These are phyloP conservation scores for Anas platyrhynchos DNA, from an alignment of 2,113 vertebrate species.

Conservation along the genomic window DNA sequence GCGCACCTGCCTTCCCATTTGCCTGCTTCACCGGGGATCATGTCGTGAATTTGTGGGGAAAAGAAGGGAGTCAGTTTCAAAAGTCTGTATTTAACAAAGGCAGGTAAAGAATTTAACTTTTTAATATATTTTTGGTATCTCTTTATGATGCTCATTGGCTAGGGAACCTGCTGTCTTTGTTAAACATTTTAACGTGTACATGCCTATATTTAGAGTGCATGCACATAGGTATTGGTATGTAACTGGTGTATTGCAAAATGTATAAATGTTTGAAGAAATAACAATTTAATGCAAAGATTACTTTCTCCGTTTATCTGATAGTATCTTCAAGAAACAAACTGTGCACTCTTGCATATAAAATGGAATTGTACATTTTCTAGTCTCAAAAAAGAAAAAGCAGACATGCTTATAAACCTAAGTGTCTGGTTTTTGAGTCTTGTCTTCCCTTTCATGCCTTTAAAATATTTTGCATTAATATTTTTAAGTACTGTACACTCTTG, in stretches of 20 bases:
- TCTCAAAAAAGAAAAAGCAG: constrained; percentile 39
- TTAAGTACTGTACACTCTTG: background rate
- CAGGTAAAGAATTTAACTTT: constrained; percentile 44
- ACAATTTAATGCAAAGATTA: constrained; percentile 22
- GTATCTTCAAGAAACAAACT: background rate
- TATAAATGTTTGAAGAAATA: constrained; percentile 36
- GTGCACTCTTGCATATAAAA: constrained; percentile 19
- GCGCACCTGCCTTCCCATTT: background rate
- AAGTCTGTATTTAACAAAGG: constrained; percentile 48
- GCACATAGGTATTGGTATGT: constrained; percentile 49
- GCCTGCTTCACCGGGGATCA: background rate
- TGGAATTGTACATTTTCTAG: constrained; percentile 45
- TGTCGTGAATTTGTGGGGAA: background rate
- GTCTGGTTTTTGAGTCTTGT: constrained; percentile 18
- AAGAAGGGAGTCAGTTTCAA: background rate
- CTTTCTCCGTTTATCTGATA: constrained; percentile 17
- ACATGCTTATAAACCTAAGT: background rate
- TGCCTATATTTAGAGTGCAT: constrained; percentile 45
- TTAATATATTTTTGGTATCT: constrained; percentile 42
- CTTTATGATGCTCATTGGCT: background rate
- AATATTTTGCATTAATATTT: background rate
- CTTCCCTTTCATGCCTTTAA: background rate
- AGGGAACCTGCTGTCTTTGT: constrained; percentile 19
- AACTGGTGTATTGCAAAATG: constrained; percentile 50
- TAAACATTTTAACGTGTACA: constrained; percentile 35